These are phyloP conservation scores for Molossus molossus DNA, from an alignment of 2,797 vertebrate genomes.

Conservation along the genomic window DNA sequence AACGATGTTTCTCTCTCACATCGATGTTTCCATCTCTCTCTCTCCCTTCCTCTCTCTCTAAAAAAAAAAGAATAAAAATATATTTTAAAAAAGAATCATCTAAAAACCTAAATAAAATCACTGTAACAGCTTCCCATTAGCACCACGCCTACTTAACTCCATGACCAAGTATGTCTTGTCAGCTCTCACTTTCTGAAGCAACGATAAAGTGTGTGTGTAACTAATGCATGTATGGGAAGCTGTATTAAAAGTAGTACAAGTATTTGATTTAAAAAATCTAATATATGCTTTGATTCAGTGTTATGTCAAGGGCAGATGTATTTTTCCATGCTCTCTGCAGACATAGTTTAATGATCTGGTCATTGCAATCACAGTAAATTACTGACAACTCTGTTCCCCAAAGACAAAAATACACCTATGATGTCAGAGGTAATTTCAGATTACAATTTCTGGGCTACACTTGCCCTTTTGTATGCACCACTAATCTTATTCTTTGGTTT, in stretches of 20 bases:
- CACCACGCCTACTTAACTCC: not conserved
- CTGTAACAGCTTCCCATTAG: not conserved
- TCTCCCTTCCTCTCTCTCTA: too few species aligned
- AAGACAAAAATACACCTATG: conserved; percentile 40
- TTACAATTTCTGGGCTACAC: not conserved
- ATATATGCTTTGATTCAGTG: not conserved
- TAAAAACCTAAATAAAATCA: conserved; percentile 37
- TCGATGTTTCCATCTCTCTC: too few species aligned
- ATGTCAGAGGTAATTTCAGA: conserved; percentile 58
- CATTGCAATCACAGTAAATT: conserved; percentile 59
- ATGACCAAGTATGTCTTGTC: not conserved
- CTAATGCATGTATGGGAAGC: not conserved
- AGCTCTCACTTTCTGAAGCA: not conserved
- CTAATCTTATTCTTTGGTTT: not conserved
- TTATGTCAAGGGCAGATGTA: not conserved
- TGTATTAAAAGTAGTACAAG: not conserved
- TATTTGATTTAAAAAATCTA: conserved; percentile 20
- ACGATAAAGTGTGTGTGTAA: not conserved
- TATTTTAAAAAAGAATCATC: not conserved
- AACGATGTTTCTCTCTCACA: too few species aligned
- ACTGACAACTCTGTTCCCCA: conserved; percentile 47
- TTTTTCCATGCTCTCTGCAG: conserved; percentile 60
- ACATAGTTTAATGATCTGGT: conserved; percentile 43
- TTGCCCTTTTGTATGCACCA: not conserved
- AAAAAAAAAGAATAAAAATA: too few species aligned